A percentile compares a stretch with the other conserved stretches of the same genome.
Conservation (phyloP, 2,797 vertebrate genomes). For the Sylvilagus floridanus region DNA sequence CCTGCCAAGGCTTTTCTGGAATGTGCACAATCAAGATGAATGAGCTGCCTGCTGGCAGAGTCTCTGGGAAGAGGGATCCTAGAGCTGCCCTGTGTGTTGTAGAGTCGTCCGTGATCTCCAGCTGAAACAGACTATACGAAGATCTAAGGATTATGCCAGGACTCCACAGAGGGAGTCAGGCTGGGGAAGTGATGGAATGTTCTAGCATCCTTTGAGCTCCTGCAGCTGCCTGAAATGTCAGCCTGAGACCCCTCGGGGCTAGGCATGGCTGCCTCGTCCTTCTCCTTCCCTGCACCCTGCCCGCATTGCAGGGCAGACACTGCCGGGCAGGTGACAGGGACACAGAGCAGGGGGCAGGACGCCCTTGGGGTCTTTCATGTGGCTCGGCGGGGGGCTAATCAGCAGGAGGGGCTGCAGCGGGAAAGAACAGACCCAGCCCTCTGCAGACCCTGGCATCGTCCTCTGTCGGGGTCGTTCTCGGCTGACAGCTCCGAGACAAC, state of each 20-base stretch:
- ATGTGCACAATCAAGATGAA: background rate
- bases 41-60: background rate
- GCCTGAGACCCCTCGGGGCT: background rate
- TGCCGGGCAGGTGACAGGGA: no score
- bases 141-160: background rate
- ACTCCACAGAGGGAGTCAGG: background rate
- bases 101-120: conserved; percentile 9
- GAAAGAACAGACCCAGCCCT: no score
- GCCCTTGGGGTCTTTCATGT: background rate
- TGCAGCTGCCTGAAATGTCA: background rate
- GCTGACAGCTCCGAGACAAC: no score
- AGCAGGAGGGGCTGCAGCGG: no score
- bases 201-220: background rate
- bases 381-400: no score
- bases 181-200: background rate
- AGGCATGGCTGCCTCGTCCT: background rate
- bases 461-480: background rate
- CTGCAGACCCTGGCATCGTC: no score
- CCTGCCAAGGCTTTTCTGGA: conserved; percentile 19
- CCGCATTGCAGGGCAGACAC: background rate
- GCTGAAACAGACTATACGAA: background rate
- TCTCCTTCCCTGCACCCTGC: fast-evolving
- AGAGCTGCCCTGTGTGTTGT: background rate
- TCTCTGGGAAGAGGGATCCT: background rate
- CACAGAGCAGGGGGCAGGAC: background rate